phyloP scores from a whole-genome alignment of 1,140 invertebrate species.

The Bombus difficillimus region DNA sequence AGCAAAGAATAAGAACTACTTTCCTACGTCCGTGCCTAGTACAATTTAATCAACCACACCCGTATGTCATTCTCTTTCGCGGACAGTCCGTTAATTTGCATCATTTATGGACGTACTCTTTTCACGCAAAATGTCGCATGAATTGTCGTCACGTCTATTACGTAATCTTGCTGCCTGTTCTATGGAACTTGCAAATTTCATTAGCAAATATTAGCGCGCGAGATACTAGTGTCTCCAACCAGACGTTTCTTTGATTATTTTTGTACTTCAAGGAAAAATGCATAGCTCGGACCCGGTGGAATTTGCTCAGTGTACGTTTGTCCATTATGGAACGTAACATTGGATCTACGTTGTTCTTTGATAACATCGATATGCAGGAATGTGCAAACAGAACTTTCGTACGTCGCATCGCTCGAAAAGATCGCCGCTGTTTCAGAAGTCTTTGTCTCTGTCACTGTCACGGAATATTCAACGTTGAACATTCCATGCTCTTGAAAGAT shows the following conservation, averaged over 20 bases:
- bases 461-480: not conserved
- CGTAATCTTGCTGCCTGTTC: not conserved
- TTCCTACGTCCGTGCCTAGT: not conserved
- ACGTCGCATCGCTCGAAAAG: not conserved
- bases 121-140: not conserved
- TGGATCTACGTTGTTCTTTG: not conserved
- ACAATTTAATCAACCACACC: not conserved
- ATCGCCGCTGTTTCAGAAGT: not conserved
- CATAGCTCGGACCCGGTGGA: too few species aligned
- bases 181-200: constrained; percentile 6
- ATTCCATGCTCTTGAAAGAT: not conserved
- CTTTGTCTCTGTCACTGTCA: not conserved
- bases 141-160: not conserved
- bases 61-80: not conserved
- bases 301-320: not conserved
- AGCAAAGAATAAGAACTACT: not conserved
- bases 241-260: not conserved
- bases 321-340: not conserved
- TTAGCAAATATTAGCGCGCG: constrained; percentile 24
- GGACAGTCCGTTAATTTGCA: constrained; percentile 22
- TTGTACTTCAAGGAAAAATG: not conserved
- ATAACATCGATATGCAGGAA: not conserved
- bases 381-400: not conserved
- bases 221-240: not conserved
- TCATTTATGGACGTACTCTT: not conserved